phyloP scores from a whole-genome alignment of 2,888 invertebrate genomes.

The Lasioglossum pauxillum region DNA sequence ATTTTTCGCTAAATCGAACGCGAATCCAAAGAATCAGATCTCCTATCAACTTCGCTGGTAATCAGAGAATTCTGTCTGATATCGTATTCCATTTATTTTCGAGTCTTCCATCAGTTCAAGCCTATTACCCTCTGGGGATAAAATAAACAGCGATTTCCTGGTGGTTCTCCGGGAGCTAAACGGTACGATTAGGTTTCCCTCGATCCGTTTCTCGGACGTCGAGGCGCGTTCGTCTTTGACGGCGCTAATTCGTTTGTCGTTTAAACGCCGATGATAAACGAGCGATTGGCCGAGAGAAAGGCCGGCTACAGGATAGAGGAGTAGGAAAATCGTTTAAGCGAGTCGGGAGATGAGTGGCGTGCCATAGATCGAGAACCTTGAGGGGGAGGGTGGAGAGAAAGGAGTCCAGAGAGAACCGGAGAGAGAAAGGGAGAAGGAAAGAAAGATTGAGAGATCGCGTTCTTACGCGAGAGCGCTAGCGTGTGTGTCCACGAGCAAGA shows the following conservation, averaged over 20 bases:
- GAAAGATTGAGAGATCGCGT: conserved; percentile 1
- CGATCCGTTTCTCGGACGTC: conserved; percentile 19
- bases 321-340: conserved; percentile 56
- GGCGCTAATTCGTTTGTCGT: conserved; percentile 49
- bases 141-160: background rate
- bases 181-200: background rate
- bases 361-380: conserved; percentile 22
- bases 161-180: background rate
- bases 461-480: background rate
- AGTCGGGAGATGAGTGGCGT: conserved; percentile 28
- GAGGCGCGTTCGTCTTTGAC: conserved; percentile 39
- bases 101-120: background rate
- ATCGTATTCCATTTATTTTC: background rate
- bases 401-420: background rate
- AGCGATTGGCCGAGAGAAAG: conserved; percentile 56
- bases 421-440: background rate
- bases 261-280: conserved; percentile 67
- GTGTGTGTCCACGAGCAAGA: conserved; percentile 21
- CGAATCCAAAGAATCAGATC: background rate
- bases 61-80: background rate
- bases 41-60: background rate
- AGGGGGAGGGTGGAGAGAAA: background rate
- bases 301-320: conserved; percentile 21
- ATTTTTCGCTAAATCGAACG: background rate
- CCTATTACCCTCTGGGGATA: background rate